Conservation (phyloP, 2,113 vertebrate genomes). For the Hypocryptadius cinnamomeus region DNA sequence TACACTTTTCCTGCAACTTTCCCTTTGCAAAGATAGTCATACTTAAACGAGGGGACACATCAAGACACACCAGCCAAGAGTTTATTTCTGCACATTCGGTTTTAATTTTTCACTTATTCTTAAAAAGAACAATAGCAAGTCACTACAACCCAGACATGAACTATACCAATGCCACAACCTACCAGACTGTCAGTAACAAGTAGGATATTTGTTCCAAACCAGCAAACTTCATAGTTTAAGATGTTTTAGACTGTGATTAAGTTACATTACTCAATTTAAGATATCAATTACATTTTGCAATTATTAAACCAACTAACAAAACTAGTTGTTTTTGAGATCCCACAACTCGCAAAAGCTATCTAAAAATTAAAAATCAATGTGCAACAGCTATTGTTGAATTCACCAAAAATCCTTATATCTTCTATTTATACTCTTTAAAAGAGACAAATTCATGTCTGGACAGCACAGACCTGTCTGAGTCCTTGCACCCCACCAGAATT, state of each 20-base stretch:
- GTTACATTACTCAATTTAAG: neutral
- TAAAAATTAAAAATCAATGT: neutral
- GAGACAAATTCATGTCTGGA: neutral
- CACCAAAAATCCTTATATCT: neutral
- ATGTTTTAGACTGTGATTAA: neutral
- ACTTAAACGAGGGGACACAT: neutral
- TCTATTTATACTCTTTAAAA: neutral
- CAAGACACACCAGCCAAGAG: neutral
- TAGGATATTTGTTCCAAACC: neutral
- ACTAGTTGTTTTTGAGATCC: neutral
- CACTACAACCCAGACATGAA: neutral
- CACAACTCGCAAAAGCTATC: neutral
- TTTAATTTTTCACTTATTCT: neutral
- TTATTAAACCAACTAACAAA: neutral
- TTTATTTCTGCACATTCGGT: neutral
- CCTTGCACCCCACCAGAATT: neutral
- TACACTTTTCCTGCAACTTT: neutral
- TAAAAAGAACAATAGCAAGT: neutral
- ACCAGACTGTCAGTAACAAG: neutral
- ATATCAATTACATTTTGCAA: neutral
- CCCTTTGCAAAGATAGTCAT: neutral
- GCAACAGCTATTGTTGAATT: neutral
- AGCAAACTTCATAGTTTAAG: neutral
- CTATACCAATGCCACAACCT: neutral
- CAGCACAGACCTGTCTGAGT: neutral